Base-by-base conservation (phyloP, 2,113 vertebrate genomes). In the Seriola quinqueradiata region DNA sequence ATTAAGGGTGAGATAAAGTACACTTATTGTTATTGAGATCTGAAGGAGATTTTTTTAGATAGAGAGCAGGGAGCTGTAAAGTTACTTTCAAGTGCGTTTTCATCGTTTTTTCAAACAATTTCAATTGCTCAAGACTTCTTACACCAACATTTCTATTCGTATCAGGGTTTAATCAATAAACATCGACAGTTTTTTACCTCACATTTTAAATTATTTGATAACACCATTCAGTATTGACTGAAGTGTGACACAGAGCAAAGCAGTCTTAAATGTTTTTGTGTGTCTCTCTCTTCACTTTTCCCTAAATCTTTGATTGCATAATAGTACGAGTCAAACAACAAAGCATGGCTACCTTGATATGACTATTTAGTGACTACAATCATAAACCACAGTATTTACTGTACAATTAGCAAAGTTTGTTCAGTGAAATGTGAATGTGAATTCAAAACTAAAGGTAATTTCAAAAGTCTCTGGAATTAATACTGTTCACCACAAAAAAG, bases 1-100 rank as follows among this genome's bases (percentile, higher is more conserved):
- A 81, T 76, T 61, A 78, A 57, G 63, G 38, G 73, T 79, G 40
- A 79, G 54, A 57, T 75, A 71, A 77, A 80, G 77, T 67, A 19
- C 71, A 77, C 54, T 44, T 46, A 25, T 28, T 70, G 52, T 71
- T 70, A 16, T 38, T 52, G 44, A 52, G 64, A 61, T 48, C 6
- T 67, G 21, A 79, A 38, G 52, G 0, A 8, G 34, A 40, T 23
- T 11, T 13, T 5, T 55, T 68, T 32, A 32, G 32, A 70, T 11
- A 23, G 28, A 17, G 2, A 50, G 19, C 40, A 70, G 48, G 14
- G 4, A n/a, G 44, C 14, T 48, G 19, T 4, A 13, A 61, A 28
- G 44, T 48, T 50, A 34, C 36, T 32, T 73, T 55, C 16, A 58
- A 75, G 13, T 70, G 46, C 0, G 1, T 42, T 85, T 55, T 23